phyloP scores from a whole-genome alignment of 2,888 invertebrate species.

The Hypomecis atomaria region DNA sequence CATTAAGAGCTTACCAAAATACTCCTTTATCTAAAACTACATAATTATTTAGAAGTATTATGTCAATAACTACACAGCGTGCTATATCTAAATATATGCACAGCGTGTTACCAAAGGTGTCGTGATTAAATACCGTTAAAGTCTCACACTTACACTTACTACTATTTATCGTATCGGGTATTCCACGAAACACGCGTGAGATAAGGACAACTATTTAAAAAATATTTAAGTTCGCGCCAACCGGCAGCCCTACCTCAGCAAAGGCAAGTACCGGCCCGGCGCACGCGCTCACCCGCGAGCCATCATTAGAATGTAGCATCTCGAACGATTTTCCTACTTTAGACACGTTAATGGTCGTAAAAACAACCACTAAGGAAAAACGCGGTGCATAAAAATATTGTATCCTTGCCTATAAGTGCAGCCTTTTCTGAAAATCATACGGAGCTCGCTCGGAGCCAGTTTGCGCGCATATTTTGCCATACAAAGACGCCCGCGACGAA shows the following conservation, averaged over 20 bases:
- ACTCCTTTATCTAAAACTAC: too few relatives aligned
- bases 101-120: too few relatives aligned
- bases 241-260: constrained; percentile 51
- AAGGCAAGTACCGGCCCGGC: constrained; percentile 63
- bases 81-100: too few relatives aligned
- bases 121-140: too few relatives aligned
- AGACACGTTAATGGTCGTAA: constrained; percentile 80
- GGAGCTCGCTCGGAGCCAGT: constrained; percentile 74
- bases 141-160: too few relatives aligned
- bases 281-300: constrained; percentile 78
- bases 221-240: constrained; percentile 42
- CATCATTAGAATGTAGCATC: constrained; percentile 83
- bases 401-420: constrained; percentile 78
- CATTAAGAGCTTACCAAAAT: too few relatives aligned
- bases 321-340: constrained; percentile 82
- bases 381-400: constrained; percentile 82
- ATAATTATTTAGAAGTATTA: too few relatives aligned
- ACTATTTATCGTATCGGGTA: too few relatives aligned
- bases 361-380: constrained; percentile 78
- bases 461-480: constrained; percentile 80
- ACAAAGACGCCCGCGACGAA: constrained; percentile 75
- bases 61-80: too few relatives aligned
- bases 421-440: constrained; percentile 85
- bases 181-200: too few relatives aligned
- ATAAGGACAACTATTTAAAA: too few relatives aligned